These are phyloP conservation scores for Notodonta dromedarius DNA, from an alignment of 2,888 invertebrate genomes.

Conservation along the genomic window DNA sequence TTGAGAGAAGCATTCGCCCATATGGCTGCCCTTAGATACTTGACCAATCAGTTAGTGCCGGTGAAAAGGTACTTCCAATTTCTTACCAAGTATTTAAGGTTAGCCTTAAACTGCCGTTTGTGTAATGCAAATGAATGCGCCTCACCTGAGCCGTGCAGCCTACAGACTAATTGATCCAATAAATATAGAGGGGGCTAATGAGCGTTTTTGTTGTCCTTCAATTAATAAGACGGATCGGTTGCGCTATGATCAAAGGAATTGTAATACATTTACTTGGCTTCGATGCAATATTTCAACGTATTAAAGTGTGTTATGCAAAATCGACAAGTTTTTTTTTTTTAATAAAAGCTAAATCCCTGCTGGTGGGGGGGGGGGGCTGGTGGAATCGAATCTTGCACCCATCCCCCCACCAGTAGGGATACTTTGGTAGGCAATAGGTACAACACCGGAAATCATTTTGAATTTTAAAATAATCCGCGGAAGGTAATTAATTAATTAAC, in stretches of 20 bases:
- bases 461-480: no score
- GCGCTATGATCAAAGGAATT: neutral
- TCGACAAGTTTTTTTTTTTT: neutral
- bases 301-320: neutral
- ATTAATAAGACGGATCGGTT: neutral
- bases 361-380: no score
- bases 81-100: neutral
- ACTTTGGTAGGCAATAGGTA: no score
- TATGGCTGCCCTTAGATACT: no score
- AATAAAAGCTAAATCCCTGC: no score
- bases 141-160: slow-evolving; percentile 21
- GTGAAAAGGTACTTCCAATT: no score
- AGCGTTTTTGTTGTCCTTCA: slow-evolving; percentile 8
- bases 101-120: slow-evolving; percentile 12
- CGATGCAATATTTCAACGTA: neutral
- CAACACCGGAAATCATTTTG: no score
- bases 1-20: no score
- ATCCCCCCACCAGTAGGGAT: no score
- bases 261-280: neutral
- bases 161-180: no score
- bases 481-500: slow-evolving; percentile 5
- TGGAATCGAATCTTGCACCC: no score
- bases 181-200: slow-evolving; percentile 14
- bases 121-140: slow-evolving; percentile 47
- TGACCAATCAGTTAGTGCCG: no score